Base-by-base conservation (phyloP, 1,140 invertebrate species). In the Trichonephila clavata region DNA sequence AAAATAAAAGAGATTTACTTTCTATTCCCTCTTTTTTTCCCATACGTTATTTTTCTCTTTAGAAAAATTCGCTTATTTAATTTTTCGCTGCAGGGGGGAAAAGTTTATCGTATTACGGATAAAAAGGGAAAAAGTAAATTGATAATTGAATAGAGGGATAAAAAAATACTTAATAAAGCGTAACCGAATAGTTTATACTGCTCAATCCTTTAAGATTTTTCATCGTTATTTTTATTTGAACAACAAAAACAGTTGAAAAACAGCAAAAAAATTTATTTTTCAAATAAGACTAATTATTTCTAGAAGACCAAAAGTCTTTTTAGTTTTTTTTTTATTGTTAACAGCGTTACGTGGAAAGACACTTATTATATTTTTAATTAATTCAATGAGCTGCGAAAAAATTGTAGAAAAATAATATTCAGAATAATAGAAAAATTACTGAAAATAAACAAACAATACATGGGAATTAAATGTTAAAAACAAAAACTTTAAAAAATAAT, bases 1-100 rank as follows among this genome's bases (percentile, higher is more conserved):
- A 63, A 63, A 71, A 71, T 71, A 71, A 71, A 71, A 71, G 68
- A 71, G 39, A 16, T 83, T 83, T 50, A 83, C 18, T 83, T 43
- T 83, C 50, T 10, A 50, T 83, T 83, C n/a, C 20, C 0, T 50
- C 24, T n/a, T 83, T 83, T 83, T 83, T 13, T 7, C 39, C 68
- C 68, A 39, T 24, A 65, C 21, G 2, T n/a, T 65, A 71, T 71
- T 71, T 24, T 71, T 71, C 10, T 16, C 10, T 24, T 71, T 71
- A 71, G 24, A 16, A 16, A 24, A 71, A 71, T 71, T 71, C 27
- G 14, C 13, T 27, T 71, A 27, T 71, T 71, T n/a, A 65, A 65
- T 65, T 71, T 71, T 71, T 71, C 27, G 16, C 27, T 18, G 13
- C 68, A 14, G 20, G 80, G 50, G 50, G 20, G 21, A 50, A 50